Base-by-base conservation (phyloP, 2,113 vertebrate species). In the Lates calcarifer region DNA sequence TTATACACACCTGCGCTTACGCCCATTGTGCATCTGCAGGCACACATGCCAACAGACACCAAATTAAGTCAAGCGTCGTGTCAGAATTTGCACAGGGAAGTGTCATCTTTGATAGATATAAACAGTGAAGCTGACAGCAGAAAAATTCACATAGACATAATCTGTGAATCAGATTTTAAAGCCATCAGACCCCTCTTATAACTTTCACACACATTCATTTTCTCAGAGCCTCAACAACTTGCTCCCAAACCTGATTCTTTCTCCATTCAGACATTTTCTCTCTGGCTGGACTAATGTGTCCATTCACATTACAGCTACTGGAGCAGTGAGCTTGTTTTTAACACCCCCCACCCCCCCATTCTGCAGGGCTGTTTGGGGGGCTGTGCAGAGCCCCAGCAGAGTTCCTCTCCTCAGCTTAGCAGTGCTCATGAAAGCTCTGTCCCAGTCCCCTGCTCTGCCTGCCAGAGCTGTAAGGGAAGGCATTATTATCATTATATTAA, bases 401-500 rank as follows among this genome's bases (percentile, higher is more conserved):
- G 67, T 45, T 58, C 53, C 39, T 82, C 67, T 87, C 80, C 81
- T 75, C 61, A 76, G 79, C 77, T 83, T 49, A 77, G 78, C 56
- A 29, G 68, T 26, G 47, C 81, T 81, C 71, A 76, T 63, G 75
- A 56, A 73, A 78, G 79, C 81, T 49, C 79, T 58, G 79, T 92
- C 88, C 85, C 85, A 79, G 71, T 83, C 81, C 73, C 84, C 74
- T 79, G 80, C 88, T 86, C 86, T 75, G 84, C 72, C 85, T 78
- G 90, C 90, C 91, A 84, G 87, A 80, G 89, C 94, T 91, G 90
- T 82, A 88, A 90, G 90, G 90, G 89, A 92, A 91, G 91, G 94
- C 93, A 95, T 95, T 96, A 95, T 96, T 96, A 95, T 95, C 94
- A 91, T 96, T 96, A 95, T 95, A 96, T 95, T 96, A 96, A 96